phyloP scores from a whole-genome alignment of 2,797 vertebrate species.

The Spinus olivaceus region DNA sequence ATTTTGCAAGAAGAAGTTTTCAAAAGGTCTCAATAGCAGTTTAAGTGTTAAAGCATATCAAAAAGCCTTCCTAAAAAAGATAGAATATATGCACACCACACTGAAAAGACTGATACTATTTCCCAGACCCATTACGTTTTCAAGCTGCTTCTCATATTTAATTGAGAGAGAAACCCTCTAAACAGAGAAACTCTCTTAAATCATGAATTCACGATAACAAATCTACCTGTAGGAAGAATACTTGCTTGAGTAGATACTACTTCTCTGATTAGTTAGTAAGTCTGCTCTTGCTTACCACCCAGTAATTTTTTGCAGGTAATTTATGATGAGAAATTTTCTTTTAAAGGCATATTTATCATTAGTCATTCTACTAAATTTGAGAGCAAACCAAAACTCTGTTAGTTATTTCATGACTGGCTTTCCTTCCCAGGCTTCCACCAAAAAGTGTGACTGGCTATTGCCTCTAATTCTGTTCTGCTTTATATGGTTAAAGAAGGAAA shows the following conservation, averaged over 20 bases:
- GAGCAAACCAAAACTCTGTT: neutral
- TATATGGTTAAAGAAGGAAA: neutral
- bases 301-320: neutral
- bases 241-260: neutral
- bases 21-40: neutral
- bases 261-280: neutral
- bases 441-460: neutral
- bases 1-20: neutral
- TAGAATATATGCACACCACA: neutral
- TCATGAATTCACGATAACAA: neutral
- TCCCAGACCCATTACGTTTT: neutral
- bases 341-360: neutral
- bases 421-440: neutral
- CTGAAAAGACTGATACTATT: neutral
- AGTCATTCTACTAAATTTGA: neutral
- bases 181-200: neutral
- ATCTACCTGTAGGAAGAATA: rapidly evolving
- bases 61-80: neutral
- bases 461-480: neutral
- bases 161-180: neutral
- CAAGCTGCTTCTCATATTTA: neutral
- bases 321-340: neutral
- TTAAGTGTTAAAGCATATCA: neutral
- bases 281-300: neutral
- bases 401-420: neutral